Evolutionary conservation across 2,888 invertebrate genomes (phyloP).

Genomic region (Seira ritae): DNA sequence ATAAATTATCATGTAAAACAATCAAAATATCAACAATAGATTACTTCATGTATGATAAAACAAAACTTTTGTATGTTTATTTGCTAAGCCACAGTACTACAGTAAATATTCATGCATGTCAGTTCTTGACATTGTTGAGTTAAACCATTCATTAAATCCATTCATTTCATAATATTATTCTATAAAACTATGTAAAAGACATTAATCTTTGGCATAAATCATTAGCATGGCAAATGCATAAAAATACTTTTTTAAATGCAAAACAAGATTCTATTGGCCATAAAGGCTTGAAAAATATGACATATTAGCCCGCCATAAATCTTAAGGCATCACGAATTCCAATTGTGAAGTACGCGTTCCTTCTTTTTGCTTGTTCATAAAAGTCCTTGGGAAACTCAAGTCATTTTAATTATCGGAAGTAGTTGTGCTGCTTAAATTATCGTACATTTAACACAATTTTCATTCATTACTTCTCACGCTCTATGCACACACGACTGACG

Average conservation of each 20-base stretch:
- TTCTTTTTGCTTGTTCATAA: background rate
- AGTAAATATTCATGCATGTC: background rate
- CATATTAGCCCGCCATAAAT: background rate
- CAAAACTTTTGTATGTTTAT: no score
- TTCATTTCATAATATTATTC: background rate
- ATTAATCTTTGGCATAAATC: background rate
- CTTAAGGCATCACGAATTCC: background rate
- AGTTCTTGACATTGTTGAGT: background rate
- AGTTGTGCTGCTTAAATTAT: background rate
- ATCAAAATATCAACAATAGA: no score
- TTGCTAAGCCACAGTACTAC: no score
- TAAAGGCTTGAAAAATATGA: background rate
- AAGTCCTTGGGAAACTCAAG: background rate
- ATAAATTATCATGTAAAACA: no score
- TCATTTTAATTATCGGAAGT: background rate
- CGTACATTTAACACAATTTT: background rate
- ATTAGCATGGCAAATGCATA: background rate
- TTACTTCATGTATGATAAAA: no score
- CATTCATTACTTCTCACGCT: background rate
- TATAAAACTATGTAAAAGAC: background rate
- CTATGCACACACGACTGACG: background rate
- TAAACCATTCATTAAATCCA: background rate
- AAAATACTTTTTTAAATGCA: background rate
- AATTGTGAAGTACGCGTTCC: no score
- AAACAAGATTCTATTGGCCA: background rate